A percentile compares a stretch with the other conserved stretches of the same genome.
These are phyloP conservation scores for Neomorphus geoffroyi DNA, from an alignment of 2,797 vertebrate species.

Conservation along the genomic window DNA sequence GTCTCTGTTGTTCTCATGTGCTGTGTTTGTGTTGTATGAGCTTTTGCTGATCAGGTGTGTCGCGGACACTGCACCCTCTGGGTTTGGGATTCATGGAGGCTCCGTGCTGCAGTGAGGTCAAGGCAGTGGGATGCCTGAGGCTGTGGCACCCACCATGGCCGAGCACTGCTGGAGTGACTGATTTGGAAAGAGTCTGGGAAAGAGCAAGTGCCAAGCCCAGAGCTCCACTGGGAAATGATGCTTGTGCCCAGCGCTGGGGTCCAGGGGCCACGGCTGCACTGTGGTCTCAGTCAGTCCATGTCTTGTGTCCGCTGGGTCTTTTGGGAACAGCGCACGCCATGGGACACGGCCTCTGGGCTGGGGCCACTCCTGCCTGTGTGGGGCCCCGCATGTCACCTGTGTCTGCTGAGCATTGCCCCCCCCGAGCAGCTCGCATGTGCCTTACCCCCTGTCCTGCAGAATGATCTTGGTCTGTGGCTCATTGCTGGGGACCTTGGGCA, in stretches of 20 bases:
- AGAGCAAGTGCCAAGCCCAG: not conserved
- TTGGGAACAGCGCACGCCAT: accelerated
- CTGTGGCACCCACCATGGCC: not conserved
- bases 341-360: not conserved
- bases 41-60: slow-evolving; percentile 1
- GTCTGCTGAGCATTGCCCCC: not conserved
- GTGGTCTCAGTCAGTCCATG: not conserved
- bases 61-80: accelerated
- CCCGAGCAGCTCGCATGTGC: not conserved
- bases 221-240: not conserved
- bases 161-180: not conserved
- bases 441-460: not conserved
- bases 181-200: not conserved
- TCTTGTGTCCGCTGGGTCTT: accelerated
- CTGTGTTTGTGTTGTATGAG: slow-evolving; percentile 40
- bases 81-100: not conserved
- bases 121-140: not conserved
- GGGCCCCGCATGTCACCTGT: not conserved
- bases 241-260: not conserved
- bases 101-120: not conserved
- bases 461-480: not conserved
- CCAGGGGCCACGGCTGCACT: not conserved
- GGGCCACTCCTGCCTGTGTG: not conserved
- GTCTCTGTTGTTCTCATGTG: slow-evolving; percentile 39
- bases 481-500: not conserved